Percentiles rank a stretch among this genome's conserved stretches.
Evolutionary conservation across 2,113 vertebrate genomes (phyloP).

Genomic region (Entomyzon cyanotis): DNA sequence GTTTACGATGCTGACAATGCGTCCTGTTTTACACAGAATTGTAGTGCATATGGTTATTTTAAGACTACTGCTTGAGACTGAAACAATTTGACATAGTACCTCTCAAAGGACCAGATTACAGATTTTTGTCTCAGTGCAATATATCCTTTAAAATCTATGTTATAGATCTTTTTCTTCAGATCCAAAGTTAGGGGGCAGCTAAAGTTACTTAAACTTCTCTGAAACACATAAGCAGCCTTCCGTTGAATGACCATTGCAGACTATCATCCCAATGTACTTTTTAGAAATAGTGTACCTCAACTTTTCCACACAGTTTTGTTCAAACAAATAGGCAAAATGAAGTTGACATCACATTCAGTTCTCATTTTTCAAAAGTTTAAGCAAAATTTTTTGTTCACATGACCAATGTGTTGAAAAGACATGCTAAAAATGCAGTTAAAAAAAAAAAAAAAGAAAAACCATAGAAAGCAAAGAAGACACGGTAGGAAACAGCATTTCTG

Average conservation of each 20-base stretch:
- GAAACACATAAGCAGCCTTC: background rate
- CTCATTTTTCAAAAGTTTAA: background rate
- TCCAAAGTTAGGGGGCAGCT: background rate
- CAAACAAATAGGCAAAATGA: background rate
- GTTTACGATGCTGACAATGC: slow-evolving; percentile 39
- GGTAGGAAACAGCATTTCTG: background rate
- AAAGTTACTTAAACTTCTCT: background rate
- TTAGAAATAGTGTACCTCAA: background rate
- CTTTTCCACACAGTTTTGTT: background rate
- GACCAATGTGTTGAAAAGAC: background rate
- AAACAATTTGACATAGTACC: slow-evolving; percentile 8
- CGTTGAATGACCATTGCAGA: background rate
- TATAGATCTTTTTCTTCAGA: background rate
- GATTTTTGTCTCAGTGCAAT: background rate
- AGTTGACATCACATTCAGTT: background rate
- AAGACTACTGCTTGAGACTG: slow-evolving; percentile 7
- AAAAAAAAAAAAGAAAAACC: too few relatives aligned
- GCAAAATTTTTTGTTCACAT: background rate
- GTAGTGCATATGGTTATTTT: slow-evolving; percentile 14
- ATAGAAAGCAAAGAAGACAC: too few relatives aligned
- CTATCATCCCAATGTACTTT: accelerated
- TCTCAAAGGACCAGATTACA: background rate
- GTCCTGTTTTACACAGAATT: slow-evolving; percentile 31
- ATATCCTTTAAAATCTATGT: background rate
- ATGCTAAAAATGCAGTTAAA: too few relatives aligned